phyloP scores from a whole-genome alignment of 2,888 invertebrate genomes.

The Eupithecia insigniata region DNA sequence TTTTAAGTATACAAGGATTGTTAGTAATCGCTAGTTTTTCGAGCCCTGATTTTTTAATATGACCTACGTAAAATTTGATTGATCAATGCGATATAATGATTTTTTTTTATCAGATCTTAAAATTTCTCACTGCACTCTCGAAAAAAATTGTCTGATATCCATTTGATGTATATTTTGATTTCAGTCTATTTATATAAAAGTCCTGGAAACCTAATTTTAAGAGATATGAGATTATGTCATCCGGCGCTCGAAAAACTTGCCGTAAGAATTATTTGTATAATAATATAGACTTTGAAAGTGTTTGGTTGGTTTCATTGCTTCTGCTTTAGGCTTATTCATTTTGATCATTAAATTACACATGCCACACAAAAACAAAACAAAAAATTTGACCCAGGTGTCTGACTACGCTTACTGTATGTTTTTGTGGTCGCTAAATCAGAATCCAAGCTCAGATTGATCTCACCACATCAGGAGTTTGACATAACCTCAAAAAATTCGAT shows the following conservation, averaged over 20 bases:
- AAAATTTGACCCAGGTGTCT: no score
- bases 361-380: no score
- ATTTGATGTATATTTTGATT: background rate
- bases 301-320: slow-evolving; percentile 23
- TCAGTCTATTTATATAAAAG: background rate
- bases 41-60: background rate
- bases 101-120: background rate
- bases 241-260: slow-evolving; percentile 12
- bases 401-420: no score
- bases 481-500: no score
- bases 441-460: no score
- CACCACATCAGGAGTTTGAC: no score
- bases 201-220: background rate
- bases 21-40: slow-evolving; percentile 15
- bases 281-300: slow-evolving; percentile 43
- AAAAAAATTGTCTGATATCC: background rate
- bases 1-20: slow-evolving; percentile 39
- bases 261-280: slow-evolving; percentile 32
- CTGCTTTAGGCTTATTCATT: background rate
- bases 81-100: background rate
- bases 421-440: no score
- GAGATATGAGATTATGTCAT: background rate
- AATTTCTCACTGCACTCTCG: background rate
- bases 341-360: background rate
- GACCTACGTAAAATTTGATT: background rate